Evolutionary conservation across 2,888 invertebrate genomes (phyloP).

Genomic region (Arge pagana): DNA sequence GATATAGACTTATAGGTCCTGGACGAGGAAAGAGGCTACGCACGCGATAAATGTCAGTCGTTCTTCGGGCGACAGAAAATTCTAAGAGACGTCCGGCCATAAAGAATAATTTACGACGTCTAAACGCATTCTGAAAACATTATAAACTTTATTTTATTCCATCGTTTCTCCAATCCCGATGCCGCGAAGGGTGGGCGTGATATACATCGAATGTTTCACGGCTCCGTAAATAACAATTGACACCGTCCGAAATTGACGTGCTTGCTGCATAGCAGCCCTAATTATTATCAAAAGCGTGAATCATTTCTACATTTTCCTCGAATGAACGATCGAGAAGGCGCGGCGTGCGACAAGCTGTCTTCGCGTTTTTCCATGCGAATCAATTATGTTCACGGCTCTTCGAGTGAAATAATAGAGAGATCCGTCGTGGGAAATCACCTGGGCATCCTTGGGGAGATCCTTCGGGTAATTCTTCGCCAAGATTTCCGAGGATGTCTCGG

Average conservation of each 20-base stretch:
- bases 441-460: constrained; percentile 12
- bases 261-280: too few species aligned
- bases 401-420: constrained; percentile 14
- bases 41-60: constrained; percentile 14
- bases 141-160: constrained; percentile 13
- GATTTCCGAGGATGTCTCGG: too few species aligned
- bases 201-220: constrained; percentile 6
- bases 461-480: too few species aligned
- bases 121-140: constrained; percentile 18
- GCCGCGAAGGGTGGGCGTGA: background rate
- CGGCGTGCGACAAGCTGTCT: too few species aligned
- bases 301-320: background rate
- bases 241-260: too few species aligned
- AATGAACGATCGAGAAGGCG: too few species aligned
- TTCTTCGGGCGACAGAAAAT: constrained; percentile 15
- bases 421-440: constrained; percentile 15
- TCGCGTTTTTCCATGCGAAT: constrained; percentile 14
- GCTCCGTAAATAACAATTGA: constrained; percentile 9
- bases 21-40: constrained; percentile 4
- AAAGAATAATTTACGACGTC: constrained; percentile 18
- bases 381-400: constrained; percentile 2
- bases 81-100: constrained; percentile 14
- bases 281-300: background rate
- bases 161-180: background rate
- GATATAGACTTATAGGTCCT: background rate